Percentiles rank a stretch among this genome's conserved stretches.
Evolutionary conservation across 1,140 invertebrate species (phyloP).

Genomic region (Manduca sexta): DNA sequence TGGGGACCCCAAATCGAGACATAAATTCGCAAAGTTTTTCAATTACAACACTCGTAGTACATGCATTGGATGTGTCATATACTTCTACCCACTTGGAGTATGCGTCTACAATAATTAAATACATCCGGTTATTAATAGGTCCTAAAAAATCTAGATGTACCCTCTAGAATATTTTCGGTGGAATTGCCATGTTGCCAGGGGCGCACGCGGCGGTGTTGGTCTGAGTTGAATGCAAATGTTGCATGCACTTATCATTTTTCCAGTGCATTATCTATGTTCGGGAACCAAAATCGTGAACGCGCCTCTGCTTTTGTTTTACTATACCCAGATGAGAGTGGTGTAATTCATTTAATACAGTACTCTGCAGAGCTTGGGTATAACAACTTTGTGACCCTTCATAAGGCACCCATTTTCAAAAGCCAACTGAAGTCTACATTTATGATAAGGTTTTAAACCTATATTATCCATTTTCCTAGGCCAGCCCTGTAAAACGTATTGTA

Average conservation of each 20-base stretch:
- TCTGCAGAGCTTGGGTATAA: no score
- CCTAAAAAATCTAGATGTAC: conserved; percentile 41
- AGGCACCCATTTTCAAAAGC: no score
- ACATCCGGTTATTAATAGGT: conserved; percentile 28
- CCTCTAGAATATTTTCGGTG: conserved; percentile 21
- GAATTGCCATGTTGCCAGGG: conserved; percentile 21
- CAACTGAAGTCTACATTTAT: neutral
- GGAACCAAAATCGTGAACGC: conserved; percentile 52
- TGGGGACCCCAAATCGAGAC: no score
- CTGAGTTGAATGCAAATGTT: conserved; percentile 3
- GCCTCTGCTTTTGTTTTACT: neutral
- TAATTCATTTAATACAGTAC: neutral
- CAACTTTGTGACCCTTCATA: no score
- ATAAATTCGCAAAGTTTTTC: no score
- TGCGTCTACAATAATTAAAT: conserved; percentile 20
- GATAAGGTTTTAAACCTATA: no score
- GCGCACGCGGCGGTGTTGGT: conserved; percentile 5
- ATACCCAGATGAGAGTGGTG: conserved; percentile 2
- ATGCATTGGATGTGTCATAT: conserved; percentile 12
- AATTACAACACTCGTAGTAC: neutral
- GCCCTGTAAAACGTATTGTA: no score
- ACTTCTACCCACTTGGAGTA: conserved; percentile 21
- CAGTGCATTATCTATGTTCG: conserved; percentile 53
- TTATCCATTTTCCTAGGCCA: no score
- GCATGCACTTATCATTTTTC: conserved; percentile 24